Conservation (phyloP, 2,888 invertebrate genomes). For the Philereme vetulata region DNA sequence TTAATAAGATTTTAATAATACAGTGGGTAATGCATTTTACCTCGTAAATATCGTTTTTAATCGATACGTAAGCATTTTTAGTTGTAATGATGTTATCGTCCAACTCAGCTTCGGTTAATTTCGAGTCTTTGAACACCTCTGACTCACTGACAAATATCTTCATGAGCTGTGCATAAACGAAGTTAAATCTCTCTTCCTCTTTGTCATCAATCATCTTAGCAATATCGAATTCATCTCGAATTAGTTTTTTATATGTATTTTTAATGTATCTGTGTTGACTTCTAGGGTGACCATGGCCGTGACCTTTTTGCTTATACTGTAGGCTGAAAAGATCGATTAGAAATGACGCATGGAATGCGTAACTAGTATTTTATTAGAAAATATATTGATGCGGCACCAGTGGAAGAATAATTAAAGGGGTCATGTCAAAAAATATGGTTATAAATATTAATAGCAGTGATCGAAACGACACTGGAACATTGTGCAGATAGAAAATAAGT, state of each 20-base stretch:
- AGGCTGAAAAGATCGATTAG: slow-evolving; percentile 28
- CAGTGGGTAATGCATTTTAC: slow-evolving; percentile 56
- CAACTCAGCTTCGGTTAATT: slow-evolving; percentile 64
- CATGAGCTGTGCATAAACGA: slow-evolving; percentile 71
- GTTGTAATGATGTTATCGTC: slow-evolving; percentile 72
- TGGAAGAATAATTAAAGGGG: not conserved
- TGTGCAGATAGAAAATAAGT: too few relatives aligned
- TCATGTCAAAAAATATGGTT: not conserved
- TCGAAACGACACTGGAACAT: too few relatives aligned
- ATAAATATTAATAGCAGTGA: too few relatives aligned
- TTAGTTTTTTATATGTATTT: slow-evolving; percentile 5
- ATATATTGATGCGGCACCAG: not conserved
- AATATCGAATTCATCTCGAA: slow-evolving; percentile 3
- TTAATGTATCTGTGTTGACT: slow-evolving; percentile 6
- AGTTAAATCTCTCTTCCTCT: slow-evolving; percentile 57
- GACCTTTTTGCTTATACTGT: slow-evolving; percentile 34
- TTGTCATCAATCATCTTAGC: slow-evolving; percentile 23
- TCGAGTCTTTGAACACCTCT: slow-evolving; percentile 49
- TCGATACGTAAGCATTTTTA: slow-evolving; percentile 66
- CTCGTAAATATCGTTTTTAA: slow-evolving; percentile 81
- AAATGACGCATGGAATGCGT: slow-evolving; percentile 2
- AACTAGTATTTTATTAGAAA: slow-evolving; percentile 15
- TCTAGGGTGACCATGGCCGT: slow-evolving; percentile 39
- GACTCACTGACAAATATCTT: slow-evolving; percentile 71
- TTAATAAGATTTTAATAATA: too few relatives aligned